These are phyloP conservation scores for Pachypeltis micranthus DNA, from an alignment of 1,140 invertebrate genomes.

Conservation along the genomic window DNA sequence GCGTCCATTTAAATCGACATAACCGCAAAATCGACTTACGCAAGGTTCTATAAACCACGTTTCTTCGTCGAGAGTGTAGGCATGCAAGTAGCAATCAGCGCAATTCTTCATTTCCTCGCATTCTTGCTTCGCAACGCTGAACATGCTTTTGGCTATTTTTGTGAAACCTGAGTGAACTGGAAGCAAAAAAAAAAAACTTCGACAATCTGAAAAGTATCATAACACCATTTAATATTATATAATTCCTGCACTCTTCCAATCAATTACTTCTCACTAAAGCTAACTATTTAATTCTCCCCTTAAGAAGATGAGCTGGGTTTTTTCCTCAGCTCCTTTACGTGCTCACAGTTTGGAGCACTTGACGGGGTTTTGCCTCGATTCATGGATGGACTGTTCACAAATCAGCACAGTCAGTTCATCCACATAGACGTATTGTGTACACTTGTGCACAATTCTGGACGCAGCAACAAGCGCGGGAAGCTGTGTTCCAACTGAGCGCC, in stretches of 20 bases:
- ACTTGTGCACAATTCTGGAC: too few relatives aligned
- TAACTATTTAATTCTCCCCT: too few relatives aligned
- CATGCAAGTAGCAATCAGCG: slow-evolving; percentile 78
- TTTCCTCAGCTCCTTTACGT: too few relatives aligned
- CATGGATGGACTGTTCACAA: too few relatives aligned
- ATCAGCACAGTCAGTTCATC: too few relatives aligned
- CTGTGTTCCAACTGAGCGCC: too few relatives aligned
- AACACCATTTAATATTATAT: neutral
- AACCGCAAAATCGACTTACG: slow-evolving; percentile 41
- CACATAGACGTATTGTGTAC: too few relatives aligned
- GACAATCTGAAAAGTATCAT: neutral
- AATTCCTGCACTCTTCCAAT: neutral
- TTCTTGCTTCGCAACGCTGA: slow-evolving; percentile 74
- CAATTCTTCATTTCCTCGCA: slow-evolving; percentile 88
- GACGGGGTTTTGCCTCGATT: too few relatives aligned
- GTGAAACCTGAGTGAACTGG: slow-evolving; percentile 64
- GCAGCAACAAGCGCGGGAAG: too few relatives aligned
- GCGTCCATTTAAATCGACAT: too few relatives aligned
- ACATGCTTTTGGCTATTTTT: slow-evolving; percentile 59
- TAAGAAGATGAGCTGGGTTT: too few relatives aligned
- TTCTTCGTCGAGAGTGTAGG: slow-evolving; percentile 60
- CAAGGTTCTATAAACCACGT: slow-evolving; percentile 88
- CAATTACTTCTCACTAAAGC: neutral
- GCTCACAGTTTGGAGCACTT: too few relatives aligned
- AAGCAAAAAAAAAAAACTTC: slow-evolving; percentile 26